phyloP scores from a whole-genome alignment of 1,140 invertebrate genomes.

The Sitobion miscanthi region DNA sequence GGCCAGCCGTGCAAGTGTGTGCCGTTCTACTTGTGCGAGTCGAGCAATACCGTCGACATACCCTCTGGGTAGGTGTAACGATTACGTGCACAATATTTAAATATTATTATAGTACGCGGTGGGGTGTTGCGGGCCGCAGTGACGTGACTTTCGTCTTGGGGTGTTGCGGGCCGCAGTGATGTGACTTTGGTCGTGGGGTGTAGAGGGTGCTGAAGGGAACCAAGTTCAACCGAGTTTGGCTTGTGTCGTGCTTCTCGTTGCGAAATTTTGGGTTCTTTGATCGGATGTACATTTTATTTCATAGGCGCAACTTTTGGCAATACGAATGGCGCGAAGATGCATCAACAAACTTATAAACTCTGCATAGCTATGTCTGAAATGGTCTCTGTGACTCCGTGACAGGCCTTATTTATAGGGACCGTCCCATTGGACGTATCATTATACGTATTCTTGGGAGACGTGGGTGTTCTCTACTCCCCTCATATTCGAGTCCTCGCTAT shows the following conservation, averaged over 20 bases:
- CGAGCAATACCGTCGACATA: neutral
- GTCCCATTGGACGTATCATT: no score
- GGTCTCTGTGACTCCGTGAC: neutral
- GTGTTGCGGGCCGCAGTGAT: no score
- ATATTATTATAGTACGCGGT: neutral
- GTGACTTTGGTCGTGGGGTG: no score
- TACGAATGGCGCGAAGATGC: neutral
- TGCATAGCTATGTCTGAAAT: neutral
- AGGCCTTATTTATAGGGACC: neutral
- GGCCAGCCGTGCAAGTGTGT: neutral
- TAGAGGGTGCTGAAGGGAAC: no score
- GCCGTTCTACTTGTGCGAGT: neutral
- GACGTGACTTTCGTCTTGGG: no score
- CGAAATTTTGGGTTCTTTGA: neutral
- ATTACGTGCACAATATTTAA: neutral
- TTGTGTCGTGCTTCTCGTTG: no score
- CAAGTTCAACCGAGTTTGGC: no score
- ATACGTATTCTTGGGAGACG: no score
- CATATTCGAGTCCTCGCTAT: neutral
- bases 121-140: no score
- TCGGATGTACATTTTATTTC: neutral
- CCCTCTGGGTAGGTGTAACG: constrained; percentile 1
- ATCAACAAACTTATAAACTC: neutral
- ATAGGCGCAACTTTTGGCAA: neutral
- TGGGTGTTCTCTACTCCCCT: no score